These are phyloP conservation scores for Mystacornis crossleyi DNA, from an alignment of 2,113 vertebrate genomes.

Conservation along the genomic window DNA sequence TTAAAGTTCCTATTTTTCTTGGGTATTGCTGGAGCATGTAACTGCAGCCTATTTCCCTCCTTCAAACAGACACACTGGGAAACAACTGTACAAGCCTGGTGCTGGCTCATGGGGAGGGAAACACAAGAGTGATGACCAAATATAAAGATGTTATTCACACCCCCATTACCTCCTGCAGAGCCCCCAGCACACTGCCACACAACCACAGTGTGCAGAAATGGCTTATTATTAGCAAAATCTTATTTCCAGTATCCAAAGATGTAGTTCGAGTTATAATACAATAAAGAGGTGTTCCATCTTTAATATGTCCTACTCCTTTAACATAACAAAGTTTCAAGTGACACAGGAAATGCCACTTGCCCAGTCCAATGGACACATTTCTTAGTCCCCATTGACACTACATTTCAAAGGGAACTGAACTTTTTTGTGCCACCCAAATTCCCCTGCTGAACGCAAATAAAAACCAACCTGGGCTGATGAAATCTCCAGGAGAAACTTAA, in stretches of 20 bases:
- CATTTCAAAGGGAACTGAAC: background rate
- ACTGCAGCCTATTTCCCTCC: background rate
- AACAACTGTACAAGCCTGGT: background rate
- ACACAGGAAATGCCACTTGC: background rate
- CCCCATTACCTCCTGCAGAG: background rate
- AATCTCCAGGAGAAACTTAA: background rate
- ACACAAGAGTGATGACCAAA: background rate
- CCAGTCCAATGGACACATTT: background rate
- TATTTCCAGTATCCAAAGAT: background rate
- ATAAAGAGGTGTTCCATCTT: background rate
- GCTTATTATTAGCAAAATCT: background rate
- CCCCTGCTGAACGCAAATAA: background rate
- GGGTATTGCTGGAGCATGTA: background rate
- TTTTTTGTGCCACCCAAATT: background rate
- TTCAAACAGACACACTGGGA: background rate
- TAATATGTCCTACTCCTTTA: background rate
- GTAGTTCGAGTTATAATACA: background rate
- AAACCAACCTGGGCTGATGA: background rate
- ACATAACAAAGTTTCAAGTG: background rate
- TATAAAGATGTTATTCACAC: background rate
- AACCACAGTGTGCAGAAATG: background rate
- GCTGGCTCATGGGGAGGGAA: background rate
- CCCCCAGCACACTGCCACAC: background rate
- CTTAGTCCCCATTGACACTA: accelerated
- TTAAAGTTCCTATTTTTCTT: background rate